Conservation (phyloP, 2,888 invertebrate species). For the Cheilosia vulpina region DNA sequence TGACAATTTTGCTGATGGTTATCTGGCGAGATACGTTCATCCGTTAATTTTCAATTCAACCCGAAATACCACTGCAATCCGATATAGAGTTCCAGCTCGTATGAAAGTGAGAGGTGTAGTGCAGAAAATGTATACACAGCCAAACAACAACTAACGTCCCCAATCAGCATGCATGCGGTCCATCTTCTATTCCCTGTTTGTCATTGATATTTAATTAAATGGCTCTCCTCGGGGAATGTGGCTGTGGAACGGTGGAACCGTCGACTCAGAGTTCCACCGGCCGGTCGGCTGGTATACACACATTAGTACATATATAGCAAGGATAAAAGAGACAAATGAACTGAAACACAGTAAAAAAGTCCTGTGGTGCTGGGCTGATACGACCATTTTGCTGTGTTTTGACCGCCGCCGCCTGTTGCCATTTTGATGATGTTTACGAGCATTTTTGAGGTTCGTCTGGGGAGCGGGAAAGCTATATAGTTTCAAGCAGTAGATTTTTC, state of each 20-base stretch:
- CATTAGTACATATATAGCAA: not conserved
- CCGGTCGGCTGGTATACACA: not conserved
- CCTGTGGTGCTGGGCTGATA: not conserved
- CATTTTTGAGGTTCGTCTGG: too few relatives aligned
- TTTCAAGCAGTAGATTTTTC: too few relatives aligned
- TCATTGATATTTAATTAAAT: constrained; percentile 72
- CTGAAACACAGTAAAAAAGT: constrained; percentile 7
- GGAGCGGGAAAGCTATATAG: too few relatives aligned
- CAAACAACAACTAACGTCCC: constrained; percentile 40
- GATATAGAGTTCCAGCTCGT: not conserved
- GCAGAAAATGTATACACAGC: not conserved
- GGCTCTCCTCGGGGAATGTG: constrained; percentile 25
- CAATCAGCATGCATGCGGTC: constrained; percentile 63
- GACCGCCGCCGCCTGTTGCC: constrained; percentile 30
- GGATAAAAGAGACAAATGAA: not conserved
- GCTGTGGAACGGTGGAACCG: not conserved
- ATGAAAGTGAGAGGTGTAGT: not conserved
- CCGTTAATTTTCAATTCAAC: constrained; percentile 39
- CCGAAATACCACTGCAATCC: constrained; percentile 6
- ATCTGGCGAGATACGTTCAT: constrained; percentile 20
- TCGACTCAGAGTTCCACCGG: constrained; percentile 10
- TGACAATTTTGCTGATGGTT: constrained; percentile 65
- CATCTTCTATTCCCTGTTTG: constrained; percentile 57
- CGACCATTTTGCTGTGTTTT: too few relatives aligned
- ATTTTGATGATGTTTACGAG: constrained; percentile 36